Base-by-base conservation (phyloP, 2,113 vertebrate genomes). In the Pantherophis guttatus region DNA sequence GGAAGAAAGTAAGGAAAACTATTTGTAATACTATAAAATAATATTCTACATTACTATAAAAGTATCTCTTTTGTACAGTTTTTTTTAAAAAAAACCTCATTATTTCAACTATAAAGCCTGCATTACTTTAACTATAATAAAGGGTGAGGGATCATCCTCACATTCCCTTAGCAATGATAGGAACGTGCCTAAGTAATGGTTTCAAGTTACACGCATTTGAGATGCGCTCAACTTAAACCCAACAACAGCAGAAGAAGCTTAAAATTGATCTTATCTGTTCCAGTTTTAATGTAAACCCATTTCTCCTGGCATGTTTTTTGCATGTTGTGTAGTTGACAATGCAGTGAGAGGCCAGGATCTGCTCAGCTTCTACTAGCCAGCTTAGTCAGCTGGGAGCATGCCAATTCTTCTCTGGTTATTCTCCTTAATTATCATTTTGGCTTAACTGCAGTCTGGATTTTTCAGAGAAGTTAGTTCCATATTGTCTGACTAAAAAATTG, bases 41-140 rank as follows among this genome's bases (percentile, higher is more conserved):
- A n/a, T n/a, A 15, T 75, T 39, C 7, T 96, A 88, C 94, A 33
- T 65, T 94, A 70, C 48, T 93, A 94, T 93, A 97, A 97, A 95
- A 52, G 92, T 90, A 94, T 96, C 94, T 94, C 95, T 94, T 86
- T 0, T 94, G 95, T 95, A 93, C 23, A 92, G 94, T 92, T 95
- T 92, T 97, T 95, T 95, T 95, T 89, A 92, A 94, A 95, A 94
- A 95, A 91, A n/a, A 53, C 12, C 0, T n/a, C 13, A 54, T 91
- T 39, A 24, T 21, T 91, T 44, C 1, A 58, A 91, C 55, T 13
- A 19, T n/a, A 17, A 26, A 59, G 8, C 26, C 12, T 81, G 33
- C 17, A 21, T 81, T 81, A 44, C 7, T 81, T 81, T 81, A 39
- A 81, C n/a, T 39, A 81, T 33, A 81, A 19, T 81, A 19, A 81